Percentiles rank a stretch among this genome's conserved stretches.
Conservation (phyloP, 2,113 vertebrate genomes). For the Petromus typicus region DNA sequence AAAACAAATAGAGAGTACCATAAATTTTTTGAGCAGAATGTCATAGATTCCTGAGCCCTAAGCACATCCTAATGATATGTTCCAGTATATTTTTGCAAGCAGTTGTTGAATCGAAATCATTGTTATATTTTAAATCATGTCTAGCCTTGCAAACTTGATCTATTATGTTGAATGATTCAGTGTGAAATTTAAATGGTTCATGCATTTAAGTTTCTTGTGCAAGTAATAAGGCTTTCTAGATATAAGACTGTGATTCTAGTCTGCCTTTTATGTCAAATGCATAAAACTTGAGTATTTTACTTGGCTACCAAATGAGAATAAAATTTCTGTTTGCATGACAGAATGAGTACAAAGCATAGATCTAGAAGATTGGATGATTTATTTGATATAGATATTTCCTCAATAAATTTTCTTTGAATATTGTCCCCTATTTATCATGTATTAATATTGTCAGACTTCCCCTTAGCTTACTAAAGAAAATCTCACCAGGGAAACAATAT, state of each 20-base stretch:
- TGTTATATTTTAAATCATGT: slow-evolving; percentile 4
- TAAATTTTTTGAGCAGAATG: neutral
- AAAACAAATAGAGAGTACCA: neutral
- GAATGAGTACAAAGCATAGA: neutral
- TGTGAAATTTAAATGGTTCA: neutral
- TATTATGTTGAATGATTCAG: neutral
- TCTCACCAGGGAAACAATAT: neutral
- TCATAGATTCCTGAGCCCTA: neutral
- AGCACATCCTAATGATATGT: neutral
- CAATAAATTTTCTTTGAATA: slow-evolving; percentile 30
- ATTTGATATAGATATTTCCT: slow-evolving; percentile 36
- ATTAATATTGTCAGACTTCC: neutral
- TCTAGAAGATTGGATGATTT: neutral
- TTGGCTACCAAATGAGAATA: neutral
- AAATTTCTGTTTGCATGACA: neutral
- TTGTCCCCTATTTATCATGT: neutral
- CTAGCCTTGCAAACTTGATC: neutral
- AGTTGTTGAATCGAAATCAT: neutral
- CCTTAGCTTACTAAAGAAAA: neutral
- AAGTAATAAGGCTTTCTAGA: slow-evolving; percentile 1
- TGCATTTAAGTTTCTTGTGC: neutral
- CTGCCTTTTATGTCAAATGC: neutral
- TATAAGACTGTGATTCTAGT: neutral
- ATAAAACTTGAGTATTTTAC: neutral
- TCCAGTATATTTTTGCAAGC: neutral